phyloP scores from a whole-genome alignment of 37 sponge, comb jelly and placozoan genomes.

The Tethya wilhelma region DNA sequence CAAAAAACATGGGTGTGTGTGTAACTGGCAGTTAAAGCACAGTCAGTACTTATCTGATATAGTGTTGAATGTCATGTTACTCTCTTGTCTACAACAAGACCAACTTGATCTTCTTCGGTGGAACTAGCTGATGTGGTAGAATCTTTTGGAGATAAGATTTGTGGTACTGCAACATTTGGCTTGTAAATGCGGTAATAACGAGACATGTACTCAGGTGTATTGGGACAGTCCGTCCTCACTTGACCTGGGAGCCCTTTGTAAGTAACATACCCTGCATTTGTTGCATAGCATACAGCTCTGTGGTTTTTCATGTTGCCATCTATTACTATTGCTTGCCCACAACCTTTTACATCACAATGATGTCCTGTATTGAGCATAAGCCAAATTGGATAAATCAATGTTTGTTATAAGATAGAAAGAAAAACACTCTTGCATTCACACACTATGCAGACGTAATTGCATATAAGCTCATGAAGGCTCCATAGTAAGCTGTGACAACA shows the following conservation, averaged over 20 bases:
- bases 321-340: too few relatives aligned
- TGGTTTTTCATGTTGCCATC: constrained; percentile 33
- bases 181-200: not conserved
- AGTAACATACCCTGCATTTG: constrained; percentile 8
- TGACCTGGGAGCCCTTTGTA: constrained; percentile 2
- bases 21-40: too few relatives aligned
- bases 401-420: not conserved
- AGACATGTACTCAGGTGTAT: not conserved
- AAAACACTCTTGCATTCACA: not conserved
- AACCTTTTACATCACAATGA: constrained; percentile 2
- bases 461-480: not conserved
- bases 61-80: not conserved
- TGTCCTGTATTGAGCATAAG: not conserved
- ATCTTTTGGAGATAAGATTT: not conserved
- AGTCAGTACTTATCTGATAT: constrained; percentile 26
- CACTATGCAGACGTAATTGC: not conserved
- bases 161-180: not conserved
- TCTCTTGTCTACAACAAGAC: not conserved
- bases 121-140: too few relatives aligned
- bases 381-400: not conserved
- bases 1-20: too few relatives aligned
- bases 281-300: constrained; percentile 22
- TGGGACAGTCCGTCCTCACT: constrained; percentile 15
- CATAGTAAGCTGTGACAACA: not conserved
- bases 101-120: not conserved